phyloP scores from a whole-genome alignment of 2,888 invertebrate species.

The Tetragonisca angustula region DNA sequence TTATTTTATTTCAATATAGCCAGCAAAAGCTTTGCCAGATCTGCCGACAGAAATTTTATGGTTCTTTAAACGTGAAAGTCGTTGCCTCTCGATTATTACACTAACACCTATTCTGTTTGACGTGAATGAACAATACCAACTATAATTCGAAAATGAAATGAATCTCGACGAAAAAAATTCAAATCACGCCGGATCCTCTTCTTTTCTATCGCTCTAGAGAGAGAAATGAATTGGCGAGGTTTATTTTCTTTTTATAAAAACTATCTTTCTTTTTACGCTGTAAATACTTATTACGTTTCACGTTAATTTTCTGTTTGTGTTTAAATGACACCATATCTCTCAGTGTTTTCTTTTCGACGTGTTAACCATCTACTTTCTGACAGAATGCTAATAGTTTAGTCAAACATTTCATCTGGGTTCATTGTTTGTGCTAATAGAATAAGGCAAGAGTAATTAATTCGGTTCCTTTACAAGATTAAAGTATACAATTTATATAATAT shows the following conservation, averaged over 20 bases:
- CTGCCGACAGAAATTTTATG: constrained; percentile 20
- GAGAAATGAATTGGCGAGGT: background rate
- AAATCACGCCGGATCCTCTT: background rate
- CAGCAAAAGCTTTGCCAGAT: constrained; percentile 1
- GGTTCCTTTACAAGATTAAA: background rate
- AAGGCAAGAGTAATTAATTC: background rate
- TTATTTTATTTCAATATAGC: constrained; percentile 14
- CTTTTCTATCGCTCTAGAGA: background rate
- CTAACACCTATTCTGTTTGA: background rate
- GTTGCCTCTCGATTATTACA: background rate
- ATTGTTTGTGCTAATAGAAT: background rate
- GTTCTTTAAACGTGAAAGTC: constrained; percentile 38
- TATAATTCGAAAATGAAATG: background rate
- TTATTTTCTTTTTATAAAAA: background rate
- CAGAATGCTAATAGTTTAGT: background rate
- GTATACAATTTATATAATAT: background rate
- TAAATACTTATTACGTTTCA: background rate
- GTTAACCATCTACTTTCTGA: background rate
- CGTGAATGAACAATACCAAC: background rate
- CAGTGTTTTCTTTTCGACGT: background rate
- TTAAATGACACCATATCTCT: background rate
- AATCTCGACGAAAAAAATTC: background rate
- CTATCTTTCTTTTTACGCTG: background rate
- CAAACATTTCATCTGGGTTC: background rate
- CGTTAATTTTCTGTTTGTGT: background rate